phyloP scores from a whole-genome alignment of 2,113 vertebrate genomes.

The Scophthalmus maximus region DNA sequence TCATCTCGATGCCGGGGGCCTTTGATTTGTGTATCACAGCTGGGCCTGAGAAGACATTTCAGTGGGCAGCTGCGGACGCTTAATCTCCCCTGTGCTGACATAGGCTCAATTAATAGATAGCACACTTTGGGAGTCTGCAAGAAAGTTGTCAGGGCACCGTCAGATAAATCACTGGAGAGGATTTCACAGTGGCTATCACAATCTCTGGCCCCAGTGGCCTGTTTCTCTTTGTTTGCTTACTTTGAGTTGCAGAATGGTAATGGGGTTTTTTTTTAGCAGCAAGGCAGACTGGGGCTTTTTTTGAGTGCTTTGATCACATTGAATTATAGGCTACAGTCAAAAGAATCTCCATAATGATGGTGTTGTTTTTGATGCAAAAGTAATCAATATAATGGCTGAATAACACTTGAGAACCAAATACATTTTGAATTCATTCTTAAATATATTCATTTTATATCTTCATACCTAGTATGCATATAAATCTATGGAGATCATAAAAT shows the following conservation, averaged over 20 bases:
- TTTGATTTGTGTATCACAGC: conserved; percentile 83
- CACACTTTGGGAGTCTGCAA: conserved; percentile 81
- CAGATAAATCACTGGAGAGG: conserved; percentile 82
- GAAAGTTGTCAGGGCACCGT: conserved; percentile 81
- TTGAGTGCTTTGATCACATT: conserved; percentile 38
- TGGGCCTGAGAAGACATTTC: conserved; percentile 72
- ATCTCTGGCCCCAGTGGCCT: conserved; percentile 56
- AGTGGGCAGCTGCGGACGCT: conserved; percentile 83
- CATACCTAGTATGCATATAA: conserved; percentile 4
- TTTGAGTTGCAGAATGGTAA: conserved; percentile 50
- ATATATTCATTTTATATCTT: conserved; percentile 13
- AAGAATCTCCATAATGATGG: conserved; percentile 26
- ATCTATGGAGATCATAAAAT: conserved; percentile 25
- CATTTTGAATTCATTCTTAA: conserved; percentile 19
- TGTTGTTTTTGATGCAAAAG: conserved; percentile 42
- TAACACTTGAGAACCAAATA: conserved; percentile 13
- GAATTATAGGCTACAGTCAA: conserved; percentile 35
- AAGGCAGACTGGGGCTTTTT: conserved; percentile 2
- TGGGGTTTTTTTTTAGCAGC: conserved; percentile 44
- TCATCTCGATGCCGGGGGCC: conserved; percentile 49
- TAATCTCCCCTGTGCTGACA: conserved; percentile 84
- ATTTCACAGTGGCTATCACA: conserved; percentile 72
- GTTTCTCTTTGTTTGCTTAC: conserved; percentile 66
- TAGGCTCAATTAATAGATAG: conserved; percentile 85
- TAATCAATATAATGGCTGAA: conserved; percentile 27